Conservation (phyloP, 2,113 vertebrate species). For the Turdus rufiventris region DNA sequence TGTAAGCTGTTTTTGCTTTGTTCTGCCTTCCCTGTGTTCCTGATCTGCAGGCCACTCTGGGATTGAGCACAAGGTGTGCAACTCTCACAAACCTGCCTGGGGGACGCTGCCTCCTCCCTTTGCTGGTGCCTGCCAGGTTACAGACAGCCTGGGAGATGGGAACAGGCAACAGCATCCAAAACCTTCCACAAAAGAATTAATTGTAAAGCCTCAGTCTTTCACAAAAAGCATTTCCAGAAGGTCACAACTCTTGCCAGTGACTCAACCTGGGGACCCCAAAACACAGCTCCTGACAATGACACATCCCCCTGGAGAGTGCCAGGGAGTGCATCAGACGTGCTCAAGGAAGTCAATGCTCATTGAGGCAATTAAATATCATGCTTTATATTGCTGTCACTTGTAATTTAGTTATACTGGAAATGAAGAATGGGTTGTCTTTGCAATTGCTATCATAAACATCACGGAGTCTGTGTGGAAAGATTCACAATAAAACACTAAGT, state of each 20-base stretch:
- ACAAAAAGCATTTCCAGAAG: not conserved
- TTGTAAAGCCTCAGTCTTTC: not conserved
- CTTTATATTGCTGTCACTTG: constrained; percentile 44
- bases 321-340: not conserved
- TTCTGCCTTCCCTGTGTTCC: not conserved
- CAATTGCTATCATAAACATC: constrained; percentile 32
- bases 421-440: constrained; percentile 46
- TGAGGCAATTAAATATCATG: constrained; percentile 52
- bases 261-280: not conserved
- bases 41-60: not conserved
- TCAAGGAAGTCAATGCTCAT: constrained; percentile 18
- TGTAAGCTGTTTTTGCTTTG: not conserved
- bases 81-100: not conserved
- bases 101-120: not conserved
- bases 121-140: not conserved
- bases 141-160: not conserved
- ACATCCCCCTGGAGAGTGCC: not conserved
- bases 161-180: not conserved
- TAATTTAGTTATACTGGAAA: constrained; percentile 48
- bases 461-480: not conserved
- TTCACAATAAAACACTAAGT: constrained; percentile 35
- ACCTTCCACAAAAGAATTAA: not conserved
- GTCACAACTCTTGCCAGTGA: not conserved
- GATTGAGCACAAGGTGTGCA: not conserved
- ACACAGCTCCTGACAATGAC: not conserved